Percentiles rank a stretch among this genome's conserved stretches.
These are phyloP conservation scores for Neocrepidodera transversa DNA, from an alignment of 2,888 invertebrate genomes.

Conservation along the genomic window DNA sequence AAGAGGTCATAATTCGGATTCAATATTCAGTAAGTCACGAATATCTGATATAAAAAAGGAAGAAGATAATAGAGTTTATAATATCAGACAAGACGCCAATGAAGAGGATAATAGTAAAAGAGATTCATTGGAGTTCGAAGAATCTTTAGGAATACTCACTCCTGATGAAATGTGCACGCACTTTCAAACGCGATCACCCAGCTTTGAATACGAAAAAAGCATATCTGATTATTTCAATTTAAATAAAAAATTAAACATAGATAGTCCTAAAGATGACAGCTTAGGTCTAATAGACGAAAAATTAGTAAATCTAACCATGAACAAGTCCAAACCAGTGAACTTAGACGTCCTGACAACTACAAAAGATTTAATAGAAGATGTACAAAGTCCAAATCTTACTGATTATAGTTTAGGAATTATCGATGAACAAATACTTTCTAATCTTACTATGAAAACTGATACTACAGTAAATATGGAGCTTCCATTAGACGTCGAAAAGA, in stretches of 20 bases:
- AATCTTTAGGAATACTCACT: constrained; percentile 85
- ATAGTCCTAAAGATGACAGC: constrained; percentile 32
- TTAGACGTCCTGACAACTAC: constrained; percentile 20
- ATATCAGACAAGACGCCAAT: constrained; percentile 22
- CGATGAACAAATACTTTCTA: constrained; percentile 67
- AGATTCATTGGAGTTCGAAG: constrained; percentile 81
- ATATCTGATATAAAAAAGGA: not conserved
- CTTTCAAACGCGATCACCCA: constrained; percentile 38
- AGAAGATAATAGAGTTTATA: constrained; percentile 19
- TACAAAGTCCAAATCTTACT: constrained; percentile 52
- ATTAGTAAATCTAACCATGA: constrained; percentile 17
- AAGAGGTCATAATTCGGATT: not conserved
- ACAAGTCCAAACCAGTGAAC: constrained; percentile 8
- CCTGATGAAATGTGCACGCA: constrained; percentile 81
- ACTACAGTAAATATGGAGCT: constrained; percentile 66
- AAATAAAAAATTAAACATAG: constrained; percentile 28
- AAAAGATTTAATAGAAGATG: constrained; percentile 41
- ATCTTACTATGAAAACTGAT: constrained; percentile 64
- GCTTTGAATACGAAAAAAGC: constrained; percentile 37
- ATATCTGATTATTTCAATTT: constrained; percentile 19
- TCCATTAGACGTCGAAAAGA: constrained; percentile 60
- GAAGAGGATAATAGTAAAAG: constrained; percentile 64
- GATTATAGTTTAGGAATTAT: constrained; percentile 59
- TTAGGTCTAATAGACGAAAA: constrained; percentile 25
- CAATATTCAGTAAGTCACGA: not conserved